Base-by-base conservation (phyloP, 1,140 invertebrate species). In the Eupristina koningsbergeri region DNA sequence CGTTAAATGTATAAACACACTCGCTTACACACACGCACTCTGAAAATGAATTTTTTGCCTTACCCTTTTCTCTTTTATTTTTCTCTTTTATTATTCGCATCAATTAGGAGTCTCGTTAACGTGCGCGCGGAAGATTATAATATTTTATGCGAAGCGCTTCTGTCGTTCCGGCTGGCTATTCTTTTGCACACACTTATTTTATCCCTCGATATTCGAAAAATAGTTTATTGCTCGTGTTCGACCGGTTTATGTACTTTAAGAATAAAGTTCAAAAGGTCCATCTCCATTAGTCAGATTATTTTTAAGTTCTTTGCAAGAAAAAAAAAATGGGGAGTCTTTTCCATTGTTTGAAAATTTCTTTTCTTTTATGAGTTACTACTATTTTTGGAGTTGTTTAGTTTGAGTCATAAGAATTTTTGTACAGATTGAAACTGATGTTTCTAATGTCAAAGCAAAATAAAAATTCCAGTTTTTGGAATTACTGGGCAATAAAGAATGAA, bases 1-100 rank as follows among this genome's bases (percentile, higher is more conserved):
- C 41, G 34, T 19, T 71, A 53, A 61, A n/a, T 61, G 41, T 71
- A 45, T 53, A 36, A 5, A 26, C 19, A 74, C 36, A 74, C 53
- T 22, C 39, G 34, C 50, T 31, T 53, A 7, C 47, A 76, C 45
- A n/a, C 22, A 19, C 17, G 74, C 58, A 34, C 17, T 15, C n/a
- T 36, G 41, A 67, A 61, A 79, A 79, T 79, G 76, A 79, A 77
- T 9, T 77, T 41, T 77, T 77, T 76, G 58, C 17, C 47, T 17
- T 26, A 22, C 29, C 22, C 61, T 11, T 26, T 39, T 5, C 26
- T 58, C 26, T 3, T 6, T 47, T 58, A 8, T 3, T 6, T 47
- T 13, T 19, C 7, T 29, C 53, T 45, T 45, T 81, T 75, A 36
- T 64, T 53, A 39, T 58, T n/a, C 80, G 41, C 63, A 47, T 50